Percentiles rank a stretch among this genome's conserved stretches.
Evolutionary conservation across 2,113 vertebrate genomes (phyloP).

Genomic region (Ciconia boyciana): DNA sequence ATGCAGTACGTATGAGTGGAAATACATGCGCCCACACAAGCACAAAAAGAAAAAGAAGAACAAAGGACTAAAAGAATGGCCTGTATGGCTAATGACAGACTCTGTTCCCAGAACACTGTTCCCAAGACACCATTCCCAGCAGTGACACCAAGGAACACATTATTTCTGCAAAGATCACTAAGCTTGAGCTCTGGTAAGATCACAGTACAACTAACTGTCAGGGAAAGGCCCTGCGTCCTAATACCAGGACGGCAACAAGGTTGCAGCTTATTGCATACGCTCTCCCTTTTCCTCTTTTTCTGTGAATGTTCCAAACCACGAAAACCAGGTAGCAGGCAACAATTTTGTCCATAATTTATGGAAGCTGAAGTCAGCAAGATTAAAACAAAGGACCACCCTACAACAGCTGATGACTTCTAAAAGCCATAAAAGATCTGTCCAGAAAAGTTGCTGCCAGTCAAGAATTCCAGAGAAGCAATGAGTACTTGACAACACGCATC

Average conservation of each 20-base stretch:
- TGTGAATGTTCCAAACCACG: background rate
- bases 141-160: background rate
- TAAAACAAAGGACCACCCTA: background rate
- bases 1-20: background rate
- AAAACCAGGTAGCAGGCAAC: background rate
- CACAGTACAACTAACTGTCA: background rate
- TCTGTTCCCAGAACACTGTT: background rate
- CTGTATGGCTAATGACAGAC: background rate
- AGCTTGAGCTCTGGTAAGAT: background rate
- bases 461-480: background rate
- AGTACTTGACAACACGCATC: background rate
- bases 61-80: background rate
- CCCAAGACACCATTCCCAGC: background rate
- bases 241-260: background rate
- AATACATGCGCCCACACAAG: rapidly evolving
- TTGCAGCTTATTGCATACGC: background rate
- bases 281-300: background rate
- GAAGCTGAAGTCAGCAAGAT: background rate
- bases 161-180: background rate
- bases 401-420: background rate
- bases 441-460: background rate
- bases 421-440: background rate
- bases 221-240: background rate
- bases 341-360: background rate
- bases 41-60: background rate